Evolutionary conservation across 2,113 vertebrate species (phyloP).

Genomic region (Halichoerus grypus): DNA sequence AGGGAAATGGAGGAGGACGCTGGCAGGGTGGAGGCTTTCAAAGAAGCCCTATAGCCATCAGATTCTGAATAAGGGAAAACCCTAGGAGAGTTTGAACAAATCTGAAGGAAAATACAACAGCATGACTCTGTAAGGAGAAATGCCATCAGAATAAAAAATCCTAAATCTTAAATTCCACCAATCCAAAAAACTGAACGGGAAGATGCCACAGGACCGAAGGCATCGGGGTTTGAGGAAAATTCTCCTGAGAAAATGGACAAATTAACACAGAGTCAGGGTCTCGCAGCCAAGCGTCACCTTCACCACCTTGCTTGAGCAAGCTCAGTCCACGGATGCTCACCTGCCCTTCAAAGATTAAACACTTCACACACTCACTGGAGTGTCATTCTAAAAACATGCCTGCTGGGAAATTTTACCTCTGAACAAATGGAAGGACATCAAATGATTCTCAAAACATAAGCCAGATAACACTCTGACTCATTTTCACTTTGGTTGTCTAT

Average conservation of each 20-base stretch:
- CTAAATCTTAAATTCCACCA: not conserved
- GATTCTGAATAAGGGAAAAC: not conserved
- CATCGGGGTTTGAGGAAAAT: not conserved
- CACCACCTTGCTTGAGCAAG: not conserved
- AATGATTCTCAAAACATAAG: not conserved
- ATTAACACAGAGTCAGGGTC: not conserved
- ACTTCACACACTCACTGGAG: not conserved
- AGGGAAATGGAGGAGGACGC: not conserved
- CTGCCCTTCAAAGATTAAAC: not conserved
- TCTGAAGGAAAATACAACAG: not conserved
- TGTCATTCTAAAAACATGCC: not conserved
- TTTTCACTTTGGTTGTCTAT: not conserved
- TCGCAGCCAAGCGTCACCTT: not conserved
- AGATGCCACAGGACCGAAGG: not conserved
- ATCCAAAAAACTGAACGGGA: not conserved
- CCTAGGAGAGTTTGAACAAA: slow-evolving; percentile 27
- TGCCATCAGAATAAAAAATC: not conserved
- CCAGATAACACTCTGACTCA: not conserved
- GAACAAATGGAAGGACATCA: not conserved
- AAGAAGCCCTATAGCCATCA: not conserved
- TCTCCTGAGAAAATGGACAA: not conserved
- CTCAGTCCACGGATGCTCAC: not conserved
- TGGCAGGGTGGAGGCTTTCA: not conserved
- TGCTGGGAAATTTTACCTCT: not conserved
- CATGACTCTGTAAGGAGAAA: not conserved